Evolutionary conservation across 1,140 invertebrate genomes (phyloP), one percentile per base, ranked within the genome.

Genomic region (Heliconius congener): DNA sequence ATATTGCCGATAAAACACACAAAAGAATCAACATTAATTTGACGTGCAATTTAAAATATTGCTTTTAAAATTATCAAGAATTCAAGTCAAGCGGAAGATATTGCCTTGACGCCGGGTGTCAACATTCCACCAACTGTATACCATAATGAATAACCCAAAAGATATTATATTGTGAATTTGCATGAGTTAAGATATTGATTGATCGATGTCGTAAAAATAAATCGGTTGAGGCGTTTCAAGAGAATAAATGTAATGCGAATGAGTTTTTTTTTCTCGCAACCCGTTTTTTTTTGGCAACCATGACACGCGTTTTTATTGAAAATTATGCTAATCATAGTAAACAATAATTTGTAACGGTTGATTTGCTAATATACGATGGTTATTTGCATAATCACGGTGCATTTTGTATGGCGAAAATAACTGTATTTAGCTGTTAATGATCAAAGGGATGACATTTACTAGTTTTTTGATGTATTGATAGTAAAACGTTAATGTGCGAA

Each of bases 301-400:
- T 93, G 91, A 93, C 91, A 90, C 88, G 90, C 85, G 90, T 85
- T 90, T 94, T 87, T 82, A 88, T 91, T 87, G 82, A 86, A 89
- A 84, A 87, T 85, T 93, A 94, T 94, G 93, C 86, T 86, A 93
- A 94, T 94, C 84, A 90, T 80, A 52, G 86, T 93, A 93, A 93
- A 94, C 90, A 94, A 88, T 89, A 91, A 93, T 93, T 94, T 93
- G 91, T 91, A 92, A 93, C 93, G 93, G 93, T 89, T 93, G 90
- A 94, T 93, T 93, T 94, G 91, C 88, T 92, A 91, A 93, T 93
- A 88, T 86, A 87, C 82, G 84, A 87, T 79, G 60, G 13, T 71
- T 72, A 92, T 94, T 94, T 90, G 87, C 93, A 94, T 94, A 94
- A 94, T 94, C 86, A 91, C 76, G 76, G 71, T 85, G 74, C 71